Base-by-base conservation (phyloP, 2,888 invertebrate species). In the Diaphora mendica region DNA sequence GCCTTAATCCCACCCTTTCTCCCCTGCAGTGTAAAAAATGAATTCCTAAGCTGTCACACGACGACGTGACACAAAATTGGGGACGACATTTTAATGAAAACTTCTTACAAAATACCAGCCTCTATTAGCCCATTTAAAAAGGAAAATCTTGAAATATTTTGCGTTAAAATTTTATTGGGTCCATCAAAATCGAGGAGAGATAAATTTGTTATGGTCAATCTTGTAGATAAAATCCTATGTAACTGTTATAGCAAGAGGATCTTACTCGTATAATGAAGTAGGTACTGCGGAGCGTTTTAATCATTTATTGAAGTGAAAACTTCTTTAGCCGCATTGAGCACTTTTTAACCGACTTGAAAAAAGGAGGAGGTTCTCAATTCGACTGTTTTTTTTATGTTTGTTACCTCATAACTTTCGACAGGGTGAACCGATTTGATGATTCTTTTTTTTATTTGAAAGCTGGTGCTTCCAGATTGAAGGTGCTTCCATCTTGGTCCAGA, bases 31-130 rank as follows among this genome's bases (percentile, higher is more conserved):
- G 70, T 78, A 78, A 85, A 83, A 83, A 83, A 85, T 79, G 30
- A 78, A 66, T 35, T 65, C 51, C n/a, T 26, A 65, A 33, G 44
- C 68, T 72, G 71, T 74, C 82, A 77, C 30, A 23, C 59, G 71
- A 68, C 69, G 71, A 76, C 74, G 68, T 74, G 79, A 72, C 74
- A 79, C 13, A 59, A 75, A 85, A 85, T 85, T 72, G 73, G 68
- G 42, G 11, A 71, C n/a, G 85, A 83, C 82, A 77, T 30, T 83
- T 85, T 83, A 85, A 85, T 85, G 80, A 83, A 83, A 83, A 76
- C 73, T 73, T 72, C 69, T 84, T 75, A 72, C 69, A 72, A 83
- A 78, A 79, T 80, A 75, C 42, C 11, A 48, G 20, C 42, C 20
- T 55, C 33, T 64, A 44, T 33, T 48, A 30, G 44, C 1, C 26